These are phyloP conservation scores for Drosophila sulfurigaster DNA, from an alignment of 1,140 invertebrate species.

Conservation along the genomic window DNA sequence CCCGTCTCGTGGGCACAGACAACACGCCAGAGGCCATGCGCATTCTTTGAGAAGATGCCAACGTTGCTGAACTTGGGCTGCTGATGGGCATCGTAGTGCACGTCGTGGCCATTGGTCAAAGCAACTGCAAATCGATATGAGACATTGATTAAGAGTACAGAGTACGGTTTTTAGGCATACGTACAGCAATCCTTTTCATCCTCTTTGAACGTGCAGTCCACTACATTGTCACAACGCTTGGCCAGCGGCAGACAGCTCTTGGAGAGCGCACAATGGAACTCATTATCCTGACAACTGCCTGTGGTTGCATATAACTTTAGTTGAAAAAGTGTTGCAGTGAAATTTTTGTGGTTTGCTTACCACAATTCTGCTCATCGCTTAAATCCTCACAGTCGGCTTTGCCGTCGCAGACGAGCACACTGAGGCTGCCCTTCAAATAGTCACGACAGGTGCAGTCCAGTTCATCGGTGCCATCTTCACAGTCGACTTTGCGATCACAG, in stretches of 20 bases:
- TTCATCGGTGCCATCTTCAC: constrained; percentile 94
- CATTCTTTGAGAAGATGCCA: constrained; percentile 87
- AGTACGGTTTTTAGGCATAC: constrained; percentile 46
- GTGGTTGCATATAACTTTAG: background rate
- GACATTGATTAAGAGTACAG: background rate
- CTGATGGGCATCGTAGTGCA: constrained; percentile 87
- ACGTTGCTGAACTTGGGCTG: constrained; percentile 86
- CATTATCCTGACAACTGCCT: constrained; percentile 60
- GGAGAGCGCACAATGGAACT: constrained; percentile 75
- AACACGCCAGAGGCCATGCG: constrained; percentile 87
- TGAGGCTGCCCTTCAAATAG: constrained; percentile 85
- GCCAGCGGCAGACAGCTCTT: constrained; percentile 86
- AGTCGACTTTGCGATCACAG: constrained; percentile 91
- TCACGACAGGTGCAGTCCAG: constrained; percentile 90
- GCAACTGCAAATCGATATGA: constrained; percentile 86
- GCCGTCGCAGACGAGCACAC: constrained; percentile 90
- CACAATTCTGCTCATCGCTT: constrained; percentile 91
- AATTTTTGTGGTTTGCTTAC: constrained; percentile 78
- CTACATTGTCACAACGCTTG: constrained; percentile 87
- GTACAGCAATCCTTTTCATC: constrained; percentile 91
- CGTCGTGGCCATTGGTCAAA: constrained; percentile 87
- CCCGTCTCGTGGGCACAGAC: constrained; percentile 86
- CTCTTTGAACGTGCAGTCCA: constrained; percentile 89
- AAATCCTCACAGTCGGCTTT: constrained; percentile 90
- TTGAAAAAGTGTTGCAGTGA: background rate